Percentiles rank a stretch among this genome's conserved stretches.
Evolutionary conservation across 2,888 invertebrate genomes (phyloP).

Genomic region (Thalpophila matura): DNA sequence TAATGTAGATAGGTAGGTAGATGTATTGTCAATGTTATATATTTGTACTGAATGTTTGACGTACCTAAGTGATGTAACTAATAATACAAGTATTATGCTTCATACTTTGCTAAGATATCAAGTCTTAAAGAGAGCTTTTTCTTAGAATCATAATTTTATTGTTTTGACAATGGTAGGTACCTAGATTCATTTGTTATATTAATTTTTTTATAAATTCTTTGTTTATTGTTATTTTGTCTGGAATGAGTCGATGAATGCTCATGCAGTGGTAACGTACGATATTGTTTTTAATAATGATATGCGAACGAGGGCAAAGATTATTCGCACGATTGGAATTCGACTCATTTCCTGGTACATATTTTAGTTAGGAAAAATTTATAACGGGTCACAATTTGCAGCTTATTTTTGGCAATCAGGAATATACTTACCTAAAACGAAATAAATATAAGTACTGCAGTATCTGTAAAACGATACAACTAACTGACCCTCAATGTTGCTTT

Average conservation of each 20-base stretch:
- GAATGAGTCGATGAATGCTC: not conserved
- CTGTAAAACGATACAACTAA: too few relatives aligned
- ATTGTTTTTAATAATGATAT: conserved; percentile 17
- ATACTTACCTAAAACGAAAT: too few relatives aligned
- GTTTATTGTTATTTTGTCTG: conserved; percentile 1
- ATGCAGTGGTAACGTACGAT: not conserved
- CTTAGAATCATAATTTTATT: not conserved
- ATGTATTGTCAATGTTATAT: conserved; percentile 22
- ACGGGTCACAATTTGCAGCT: conserved; percentile 5
- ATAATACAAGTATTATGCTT: conserved; percentile 19
- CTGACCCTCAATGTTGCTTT: too few relatives aligned
- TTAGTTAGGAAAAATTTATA: not conserved
- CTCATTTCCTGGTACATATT: conserved; percentile 22
- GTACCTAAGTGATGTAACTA: conserved; percentile 10
- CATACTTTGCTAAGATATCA: conserved; percentile 30
- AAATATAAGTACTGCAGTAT: too few relatives aligned
- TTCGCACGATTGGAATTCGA: conserved; percentile 26
- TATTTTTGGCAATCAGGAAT: too few relatives aligned
- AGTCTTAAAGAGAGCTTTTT: conserved; percentile 39
- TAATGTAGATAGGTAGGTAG: conserved; percentile 41
- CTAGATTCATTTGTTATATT: conserved; percentile 13
- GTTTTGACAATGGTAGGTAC: conserved; percentile 24
- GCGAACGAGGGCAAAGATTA: conserved; percentile 31
- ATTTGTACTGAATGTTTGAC: conserved; percentile 44
- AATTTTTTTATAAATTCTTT: conserved; percentile 7